Conservation (phyloP, 2,113 vertebrate species). For the Eptesicus fuscus region DNA sequence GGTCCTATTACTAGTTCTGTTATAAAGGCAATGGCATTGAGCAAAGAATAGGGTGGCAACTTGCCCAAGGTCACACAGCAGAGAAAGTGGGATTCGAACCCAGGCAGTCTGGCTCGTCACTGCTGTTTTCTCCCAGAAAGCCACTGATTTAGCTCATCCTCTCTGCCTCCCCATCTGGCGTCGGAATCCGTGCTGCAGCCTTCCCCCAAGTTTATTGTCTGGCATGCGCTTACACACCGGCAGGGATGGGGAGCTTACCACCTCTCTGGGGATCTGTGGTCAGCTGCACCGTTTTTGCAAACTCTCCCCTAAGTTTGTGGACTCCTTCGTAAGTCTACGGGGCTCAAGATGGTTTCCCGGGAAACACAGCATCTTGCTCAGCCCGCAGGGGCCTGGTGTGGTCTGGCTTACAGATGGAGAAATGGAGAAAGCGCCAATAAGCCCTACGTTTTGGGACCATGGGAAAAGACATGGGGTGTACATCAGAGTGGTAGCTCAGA, state of each 20-base stretch:
- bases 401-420: conserved; percentile 39
- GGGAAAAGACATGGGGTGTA: not conserved
- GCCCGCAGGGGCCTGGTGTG: conserved; percentile 21
- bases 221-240: not conserved
- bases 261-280: not conserved
- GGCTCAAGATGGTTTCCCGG: conserved; percentile 56
- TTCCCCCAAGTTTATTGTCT: not conserved
- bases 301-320: conserved; percentile 13
- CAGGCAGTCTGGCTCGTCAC: not conserved
- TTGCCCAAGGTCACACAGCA: not conserved
- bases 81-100: not conserved
- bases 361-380: conserved; percentile 39
- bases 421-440: conserved; percentile 21
- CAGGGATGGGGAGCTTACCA: not conserved
- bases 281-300: conserved; percentile 22
- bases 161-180: not conserved
- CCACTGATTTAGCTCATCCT: not conserved
- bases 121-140: not conserved
- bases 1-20: not conserved
- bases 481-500: not conserved
- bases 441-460: not conserved
- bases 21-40: not conserved
- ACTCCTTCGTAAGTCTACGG: conserved; percentile 22
- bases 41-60: not conserved
- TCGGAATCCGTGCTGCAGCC: not conserved